Evolutionary conservation across 2,888 invertebrate genomes (phyloP).

Genomic region (Lochmaea crataegi): DNA sequence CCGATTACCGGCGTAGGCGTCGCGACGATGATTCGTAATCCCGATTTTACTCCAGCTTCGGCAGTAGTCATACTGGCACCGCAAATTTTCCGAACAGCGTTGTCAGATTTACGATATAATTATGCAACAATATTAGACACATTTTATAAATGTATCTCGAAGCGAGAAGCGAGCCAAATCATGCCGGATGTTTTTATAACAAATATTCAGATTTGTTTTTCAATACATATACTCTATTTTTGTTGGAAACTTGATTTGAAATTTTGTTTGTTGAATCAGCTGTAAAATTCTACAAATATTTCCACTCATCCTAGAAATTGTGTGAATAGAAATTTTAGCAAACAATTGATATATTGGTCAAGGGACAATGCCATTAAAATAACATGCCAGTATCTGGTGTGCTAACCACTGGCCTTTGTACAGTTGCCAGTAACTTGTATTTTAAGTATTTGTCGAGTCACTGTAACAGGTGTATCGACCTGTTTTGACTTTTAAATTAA

Average conservation of each 20-base stretch:
- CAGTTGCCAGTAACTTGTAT: too few species aligned
- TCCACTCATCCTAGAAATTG: too few species aligned
- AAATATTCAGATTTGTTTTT: background rate
- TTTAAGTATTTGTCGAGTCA: too few species aligned
- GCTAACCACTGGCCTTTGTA: too few species aligned
- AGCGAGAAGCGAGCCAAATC: conserved; percentile 2
- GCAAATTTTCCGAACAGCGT: conserved; percentile 12
- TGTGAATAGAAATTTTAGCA: too few species aligned
- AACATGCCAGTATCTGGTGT: too few species aligned
- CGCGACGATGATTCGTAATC: background rate
- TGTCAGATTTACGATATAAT: conserved; percentile 12
- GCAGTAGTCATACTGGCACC: conserved; percentile 24
- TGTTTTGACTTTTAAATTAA: too few species aligned
- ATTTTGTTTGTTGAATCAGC: background rate
- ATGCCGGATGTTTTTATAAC: background rate
- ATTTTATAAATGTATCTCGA: background rate
- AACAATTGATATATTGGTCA: too few species aligned
- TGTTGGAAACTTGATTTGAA: background rate
- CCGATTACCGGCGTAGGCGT: background rate
- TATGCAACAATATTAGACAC: background rate
- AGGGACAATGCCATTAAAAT: too few species aligned
- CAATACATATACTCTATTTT: background rate
- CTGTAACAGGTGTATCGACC: too few species aligned
- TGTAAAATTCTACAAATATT: too few species aligned
- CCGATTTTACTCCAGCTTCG: background rate